These are phyloP conservation scores for Mugil cephalus DNA, from an alignment of 2,113 vertebrate species.

Conservation along the genomic window DNA sequence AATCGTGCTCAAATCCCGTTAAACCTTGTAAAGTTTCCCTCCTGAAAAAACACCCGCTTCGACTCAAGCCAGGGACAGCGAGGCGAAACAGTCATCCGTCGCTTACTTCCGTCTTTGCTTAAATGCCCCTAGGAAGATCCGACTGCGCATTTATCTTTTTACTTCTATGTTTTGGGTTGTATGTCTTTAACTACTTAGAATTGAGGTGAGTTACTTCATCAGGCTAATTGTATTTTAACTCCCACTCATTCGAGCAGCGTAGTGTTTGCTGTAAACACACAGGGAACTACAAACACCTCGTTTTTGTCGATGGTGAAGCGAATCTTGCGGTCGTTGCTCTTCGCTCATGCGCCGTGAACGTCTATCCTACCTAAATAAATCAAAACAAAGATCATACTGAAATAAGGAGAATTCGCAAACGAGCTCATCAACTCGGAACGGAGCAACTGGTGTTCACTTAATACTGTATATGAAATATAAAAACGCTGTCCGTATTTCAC, in stretches of 20 bases:
- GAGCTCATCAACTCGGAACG: too few species aligned
- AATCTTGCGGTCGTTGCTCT: not conserved
- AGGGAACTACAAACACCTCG: not conserved
- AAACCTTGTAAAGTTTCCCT: constrained; percentile 88
- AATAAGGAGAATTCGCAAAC: not conserved
- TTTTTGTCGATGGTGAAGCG: not conserved
- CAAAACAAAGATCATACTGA: too few species aligned
- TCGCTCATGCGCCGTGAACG: not conserved
- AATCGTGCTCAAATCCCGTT: constrained; percentile 81
- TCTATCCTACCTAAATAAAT: not conserved
- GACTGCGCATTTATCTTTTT: not conserved
- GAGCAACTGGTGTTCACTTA: too few species aligned
- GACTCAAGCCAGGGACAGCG: constrained; percentile 69
- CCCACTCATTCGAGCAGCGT: not conserved
- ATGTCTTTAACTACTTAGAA: not conserved
- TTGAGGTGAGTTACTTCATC: not conserved
- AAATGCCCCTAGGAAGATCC: constrained; percentile 32
- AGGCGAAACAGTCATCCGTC: constrained; percentile 41
- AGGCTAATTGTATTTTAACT: not conserved
- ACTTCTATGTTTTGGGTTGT: not conserved
- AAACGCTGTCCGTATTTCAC: not conserved
- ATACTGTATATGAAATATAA: too few species aligned
- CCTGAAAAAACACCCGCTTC: constrained; percentile 86
- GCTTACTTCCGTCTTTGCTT: constrained; percentile 73
- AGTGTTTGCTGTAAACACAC: too few species aligned